phyloP scores from a whole-genome alignment of 2,888 invertebrate species.

The Lypha dubia region DNA sequence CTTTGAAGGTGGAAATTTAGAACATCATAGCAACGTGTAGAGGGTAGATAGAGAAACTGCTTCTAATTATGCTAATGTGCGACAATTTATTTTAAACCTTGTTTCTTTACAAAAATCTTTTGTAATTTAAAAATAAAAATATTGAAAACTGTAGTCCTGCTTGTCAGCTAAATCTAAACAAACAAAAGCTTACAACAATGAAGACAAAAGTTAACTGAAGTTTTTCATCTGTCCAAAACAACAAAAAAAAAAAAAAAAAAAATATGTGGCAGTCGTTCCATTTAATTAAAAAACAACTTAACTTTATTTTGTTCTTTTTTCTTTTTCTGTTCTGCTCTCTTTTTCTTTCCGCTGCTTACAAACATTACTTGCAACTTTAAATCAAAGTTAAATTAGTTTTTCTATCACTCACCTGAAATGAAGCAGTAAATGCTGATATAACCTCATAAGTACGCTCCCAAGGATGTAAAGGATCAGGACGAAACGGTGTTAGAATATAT shows the following conservation, averaged over 20 bases:
- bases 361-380: neutral
- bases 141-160: too few species aligned
- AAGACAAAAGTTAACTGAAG: neutral
- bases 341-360: neutral
- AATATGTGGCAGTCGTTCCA: neutral
- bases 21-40: too few species aligned
- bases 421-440: slow-evolving; percentile 92
- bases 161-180: too few species aligned
- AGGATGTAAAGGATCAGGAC: slow-evolving; percentile 88
- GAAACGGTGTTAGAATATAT: slow-evolving; percentile 94
- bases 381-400: neutral
- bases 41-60: too few species aligned
- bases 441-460: slow-evolving; percentile 93
- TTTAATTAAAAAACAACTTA: neutral
- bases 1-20: too few species aligned
- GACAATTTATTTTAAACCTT: too few species aligned
- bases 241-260: neutral
- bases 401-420: slow-evolving; percentile 89
- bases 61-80: too few species aligned
- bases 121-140: too few species aligned
- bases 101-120: too few species aligned
- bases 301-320: neutral
- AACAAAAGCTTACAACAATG: too few species aligned
- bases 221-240: neutral
- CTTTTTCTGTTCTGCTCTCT: too few species aligned